Evolutionary conservation across 2,888 invertebrate species (phyloP), one percentile per base, ranked within the genome.

Genomic region (Caenorhabditis doughertyi): DNA sequence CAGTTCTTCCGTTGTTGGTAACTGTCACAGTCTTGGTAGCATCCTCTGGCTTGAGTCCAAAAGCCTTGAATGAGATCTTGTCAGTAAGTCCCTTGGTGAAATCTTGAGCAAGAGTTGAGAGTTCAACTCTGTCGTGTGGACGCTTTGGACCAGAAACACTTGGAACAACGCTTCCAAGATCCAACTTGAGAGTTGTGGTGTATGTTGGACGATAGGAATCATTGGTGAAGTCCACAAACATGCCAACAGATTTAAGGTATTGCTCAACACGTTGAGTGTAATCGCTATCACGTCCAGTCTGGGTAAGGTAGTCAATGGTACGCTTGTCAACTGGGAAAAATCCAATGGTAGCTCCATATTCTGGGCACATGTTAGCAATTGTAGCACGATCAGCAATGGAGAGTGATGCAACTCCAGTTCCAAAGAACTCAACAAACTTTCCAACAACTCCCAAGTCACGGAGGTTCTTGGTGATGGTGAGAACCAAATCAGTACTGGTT

Each of bases 341-440:
- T 64, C 90, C 90, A 60, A 90, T 89, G 25, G 98, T 98, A 18
- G 98, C 98, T 0, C 98, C 98, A 92, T 98, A 98, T 92, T 97
- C 96, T 0, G 98, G 98, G 91, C 97, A 97, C 98, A 99, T 98
- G 93, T 99, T 99, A 86, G 97, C 96, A 71, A 99, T 96, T 0
- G 98, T 99, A 0, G 98, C 97, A 55, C 87, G 79, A 94, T 99
- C 98, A 0, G 98, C 98, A 82, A 99, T 96, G 72, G 96, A 96
- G 4, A 99, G 93, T 73, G 95, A 95, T 0, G 94, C 93, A 3
- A 98, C 96, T 2, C 98, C 98, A 0, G 96, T 95, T 0, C 98
- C 98, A 93, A 95, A 99, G 93, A 99, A 99, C 93, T 99, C 98
- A 5, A 99, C 98, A 93, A 99, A 98, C 92, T 98, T 98, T 3